Percentiles rank a stretch among this genome's conserved stretches.
Conservation (phyloP, 2,113 vertebrate species). For the Psettodes erumei region DNA sequence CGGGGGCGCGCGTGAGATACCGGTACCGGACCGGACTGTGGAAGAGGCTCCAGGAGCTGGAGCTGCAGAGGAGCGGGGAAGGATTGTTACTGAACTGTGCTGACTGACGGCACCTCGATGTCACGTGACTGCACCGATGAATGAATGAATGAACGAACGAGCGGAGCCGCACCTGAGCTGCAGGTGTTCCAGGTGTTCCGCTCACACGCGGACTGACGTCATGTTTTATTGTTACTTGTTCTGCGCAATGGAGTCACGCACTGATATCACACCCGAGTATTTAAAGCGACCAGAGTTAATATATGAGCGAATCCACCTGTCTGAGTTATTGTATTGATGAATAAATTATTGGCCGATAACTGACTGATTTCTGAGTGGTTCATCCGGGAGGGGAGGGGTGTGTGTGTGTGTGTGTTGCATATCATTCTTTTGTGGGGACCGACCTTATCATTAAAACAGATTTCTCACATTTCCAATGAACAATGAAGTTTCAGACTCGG, state of each 20-base stretch:
- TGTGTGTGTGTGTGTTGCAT: constrained; percentile 28
- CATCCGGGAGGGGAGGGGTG: neutral
- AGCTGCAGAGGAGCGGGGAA: constrained; percentile 16
- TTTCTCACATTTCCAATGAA: no score
- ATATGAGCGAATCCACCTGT: constrained; percentile 25
- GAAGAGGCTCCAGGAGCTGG: constrained; percentile 35
- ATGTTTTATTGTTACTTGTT: neutral
- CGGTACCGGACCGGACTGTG: constrained; percentile 19
- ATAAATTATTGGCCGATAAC: constrained; percentile 69
- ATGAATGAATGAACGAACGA: neutral
- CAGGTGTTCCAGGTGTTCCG: constrained; percentile 27
- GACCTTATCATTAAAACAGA: no score
- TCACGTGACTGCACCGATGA: constrained; percentile 36
- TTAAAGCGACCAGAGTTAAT: constrained; percentile 38
- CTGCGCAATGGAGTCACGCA: neutral
- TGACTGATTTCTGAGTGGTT: constrained; percentile 41
- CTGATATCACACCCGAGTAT: constrained; percentile 8
- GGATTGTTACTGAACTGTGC: constrained; percentile 12
- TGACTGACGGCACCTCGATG: neutral
- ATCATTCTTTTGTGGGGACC: no score
- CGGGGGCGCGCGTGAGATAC: neutral
- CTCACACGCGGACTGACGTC: constrained; percentile 20
- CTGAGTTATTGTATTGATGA: constrained; percentile 11
- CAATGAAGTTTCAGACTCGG: no score
- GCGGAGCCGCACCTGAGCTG: constrained; percentile 21